Conservation (phyloP, 2,113 vertebrate species). For the Micromys minutus region DNA sequence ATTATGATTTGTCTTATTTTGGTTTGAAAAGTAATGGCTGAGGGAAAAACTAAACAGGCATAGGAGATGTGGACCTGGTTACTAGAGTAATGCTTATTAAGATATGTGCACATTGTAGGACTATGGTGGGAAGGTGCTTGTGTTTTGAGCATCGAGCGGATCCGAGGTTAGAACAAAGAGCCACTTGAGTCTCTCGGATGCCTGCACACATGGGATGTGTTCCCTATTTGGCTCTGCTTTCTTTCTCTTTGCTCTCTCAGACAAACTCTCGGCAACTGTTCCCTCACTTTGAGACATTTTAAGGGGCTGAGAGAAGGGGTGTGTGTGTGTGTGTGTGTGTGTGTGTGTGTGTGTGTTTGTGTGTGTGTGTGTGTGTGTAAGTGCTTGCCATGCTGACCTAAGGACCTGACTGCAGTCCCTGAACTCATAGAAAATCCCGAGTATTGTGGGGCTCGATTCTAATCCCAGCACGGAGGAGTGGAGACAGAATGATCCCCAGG, state of each 20-base stretch:
- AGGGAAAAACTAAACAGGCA: neutral
- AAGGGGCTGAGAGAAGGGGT: neutral
- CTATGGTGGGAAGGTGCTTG: neutral
- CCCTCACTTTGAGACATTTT: neutral
- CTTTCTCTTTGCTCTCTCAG: neutral
- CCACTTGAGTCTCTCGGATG: neutral
- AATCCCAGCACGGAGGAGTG: neutral
- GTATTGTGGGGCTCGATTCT: neutral
- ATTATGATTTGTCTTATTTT: slow-evolving; percentile 40
- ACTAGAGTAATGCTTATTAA: neutral
- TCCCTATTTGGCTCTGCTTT: neutral
- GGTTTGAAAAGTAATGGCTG: slow-evolving; percentile 35
- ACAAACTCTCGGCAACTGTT: neutral
- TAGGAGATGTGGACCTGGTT: neutral
- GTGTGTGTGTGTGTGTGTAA: too few relatives aligned
- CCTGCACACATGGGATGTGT: neutral
- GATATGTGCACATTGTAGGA: neutral
- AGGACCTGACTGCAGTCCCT: too few relatives aligned
- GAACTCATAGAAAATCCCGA: too few relatives aligned
- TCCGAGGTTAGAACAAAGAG: neutral
- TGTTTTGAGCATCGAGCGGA: slow-evolving; percentile 6
- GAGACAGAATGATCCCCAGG: neutral
- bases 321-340: too few relatives aligned
- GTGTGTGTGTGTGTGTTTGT: too few relatives aligned
- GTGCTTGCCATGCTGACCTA: rapidly evolving